A percentile compares a stretch with the other conserved stretches of the same genome.
Evolutionary conservation across 2,888 invertebrate genomes (phyloP).

Genomic region (Embidobia sp.): DNA sequence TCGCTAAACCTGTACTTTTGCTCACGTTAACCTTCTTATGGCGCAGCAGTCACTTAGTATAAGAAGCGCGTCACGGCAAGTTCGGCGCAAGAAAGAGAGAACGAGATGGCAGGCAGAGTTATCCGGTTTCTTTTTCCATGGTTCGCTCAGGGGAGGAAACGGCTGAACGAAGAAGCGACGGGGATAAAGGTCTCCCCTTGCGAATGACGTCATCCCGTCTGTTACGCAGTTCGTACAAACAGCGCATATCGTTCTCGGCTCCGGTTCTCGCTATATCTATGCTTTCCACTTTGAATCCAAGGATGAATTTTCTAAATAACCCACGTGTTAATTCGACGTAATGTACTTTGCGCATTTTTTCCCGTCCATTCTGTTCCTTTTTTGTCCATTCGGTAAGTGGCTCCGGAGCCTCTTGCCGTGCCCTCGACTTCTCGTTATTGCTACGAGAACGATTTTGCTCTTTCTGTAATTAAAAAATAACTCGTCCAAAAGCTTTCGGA

Average conservation of each 20-base stretch:
- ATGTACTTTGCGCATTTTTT: conserved; percentile 10
- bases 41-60: conserved; percentile 52
- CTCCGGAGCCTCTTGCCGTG: too few species aligned
- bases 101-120: conserved; percentile 62
- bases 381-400: too few species aligned
- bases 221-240: conserved; percentile 60
- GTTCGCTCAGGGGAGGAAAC: conserved; percentile 64
- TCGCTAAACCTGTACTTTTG: conserved; percentile 41
- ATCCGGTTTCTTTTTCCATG: conserved; percentile 73
- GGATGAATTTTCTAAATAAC: conserved; percentile 45
- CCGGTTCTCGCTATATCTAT: conserved; percentile 22
- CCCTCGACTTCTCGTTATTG: too few species aligned
- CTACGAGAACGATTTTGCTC: too few species aligned
- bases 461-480: too few species aligned
- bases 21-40: conserved; percentile 28
- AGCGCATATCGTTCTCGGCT: conserved; percentile 45
- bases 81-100: conserved; percentile 63
- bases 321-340: conserved; percentile 36
- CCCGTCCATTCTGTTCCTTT: too few species aligned
- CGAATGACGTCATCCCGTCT: conserved; percentile 68
- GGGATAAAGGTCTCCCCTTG: conserved; percentile 68
- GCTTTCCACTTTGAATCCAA: conserved; percentile 22
- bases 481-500: too few species aligned
- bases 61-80: conserved; percentile 71
- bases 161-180: conserved; percentile 51